Evolutionary conservation across 2,797 vertebrate genomes (phyloP).

Genomic region (Telmatherina bonti): DNA sequence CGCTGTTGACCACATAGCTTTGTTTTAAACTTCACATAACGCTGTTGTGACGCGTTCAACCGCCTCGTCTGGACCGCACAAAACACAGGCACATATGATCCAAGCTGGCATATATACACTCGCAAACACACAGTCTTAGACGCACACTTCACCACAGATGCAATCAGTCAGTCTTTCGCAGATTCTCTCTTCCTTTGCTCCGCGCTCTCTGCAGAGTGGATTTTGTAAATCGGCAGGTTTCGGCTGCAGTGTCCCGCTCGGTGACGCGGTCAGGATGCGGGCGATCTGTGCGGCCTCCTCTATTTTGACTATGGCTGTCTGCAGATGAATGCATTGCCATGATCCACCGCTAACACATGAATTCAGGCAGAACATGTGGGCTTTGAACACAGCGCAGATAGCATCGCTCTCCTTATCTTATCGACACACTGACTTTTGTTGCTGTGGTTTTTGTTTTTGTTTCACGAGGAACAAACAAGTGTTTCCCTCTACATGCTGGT

Average conservation of each 20-base stretch:
- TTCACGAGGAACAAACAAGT: conserved; percentile 62
- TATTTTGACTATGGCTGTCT: conserved; percentile 82
- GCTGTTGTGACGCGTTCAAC: conserved; percentile 54
- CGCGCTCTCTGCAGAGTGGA: conserved; percentile 22
- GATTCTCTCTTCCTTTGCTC: conserved; percentile 20
- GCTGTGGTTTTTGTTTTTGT: conserved; percentile 68
- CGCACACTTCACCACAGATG: conserved; percentile 41
- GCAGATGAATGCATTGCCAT: conserved; percentile 66
- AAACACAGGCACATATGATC: conserved; percentile 2
- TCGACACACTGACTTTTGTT: conserved; percentile 64
- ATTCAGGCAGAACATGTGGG: conserved; percentile 59
- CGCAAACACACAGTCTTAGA: conserved; percentile 21
- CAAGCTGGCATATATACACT: conserved; percentile 3
- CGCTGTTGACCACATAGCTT: conserved; percentile 49
- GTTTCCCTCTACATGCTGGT: conserved; percentile 56
- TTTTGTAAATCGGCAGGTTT: conserved; percentile 61
- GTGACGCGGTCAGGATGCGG: conserved; percentile 64
- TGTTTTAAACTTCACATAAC: conserved; percentile 65
- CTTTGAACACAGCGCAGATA: conserved; percentile 76
- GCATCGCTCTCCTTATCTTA: conserved; percentile 56
- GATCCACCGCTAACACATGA: conserved; percentile 56
- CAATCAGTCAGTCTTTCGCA: conserved; percentile 36
- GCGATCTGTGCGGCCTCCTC: conserved; percentile 72
- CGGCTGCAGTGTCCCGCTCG: conserved; percentile 51
- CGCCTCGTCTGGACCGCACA: conserved; percentile 48